Percentiles rank a stretch among this genome's conserved stretches.
Evolutionary conservation across 1,140 invertebrate genomes (phyloP).

Genomic region (Halotydeus destructor): DNA sequence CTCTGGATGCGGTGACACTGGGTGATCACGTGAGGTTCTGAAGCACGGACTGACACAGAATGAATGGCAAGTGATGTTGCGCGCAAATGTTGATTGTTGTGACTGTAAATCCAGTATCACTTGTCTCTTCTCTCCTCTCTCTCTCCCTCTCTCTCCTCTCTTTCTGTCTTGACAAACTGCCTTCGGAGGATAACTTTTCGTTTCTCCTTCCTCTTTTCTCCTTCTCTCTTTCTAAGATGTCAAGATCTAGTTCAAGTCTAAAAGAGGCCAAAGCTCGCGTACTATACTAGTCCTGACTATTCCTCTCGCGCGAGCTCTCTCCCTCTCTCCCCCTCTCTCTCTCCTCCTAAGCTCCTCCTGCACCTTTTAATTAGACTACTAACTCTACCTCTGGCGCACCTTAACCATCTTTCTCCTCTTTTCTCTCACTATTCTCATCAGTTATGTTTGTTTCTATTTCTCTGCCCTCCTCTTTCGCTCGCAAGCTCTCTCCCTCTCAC

Average conservation of each 20-base stretch:
- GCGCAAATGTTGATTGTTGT: not conserved
- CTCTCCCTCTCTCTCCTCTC: not conserved
- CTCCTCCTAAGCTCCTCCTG: no score
- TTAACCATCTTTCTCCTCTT: no score
- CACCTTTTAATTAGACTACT: no score
- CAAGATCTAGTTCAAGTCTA: no score
- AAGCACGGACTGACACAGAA: not conserved
- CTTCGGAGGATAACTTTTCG: no score
- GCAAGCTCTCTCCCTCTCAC: slow-evolving; percentile 19
- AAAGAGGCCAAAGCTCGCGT: no score
- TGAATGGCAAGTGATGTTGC: not conserved
- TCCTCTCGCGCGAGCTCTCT: no score
- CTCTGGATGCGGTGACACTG: no score
- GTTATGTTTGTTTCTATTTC: not conserved
- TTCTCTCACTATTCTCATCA: not conserved
- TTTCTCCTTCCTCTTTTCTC: not conserved
- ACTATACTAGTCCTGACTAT: no score
- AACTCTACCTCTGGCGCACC: no score
- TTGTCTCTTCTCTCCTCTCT: not conserved
- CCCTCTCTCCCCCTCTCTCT: no score
- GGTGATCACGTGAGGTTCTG: not conserved
- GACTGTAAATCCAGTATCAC: not conserved
- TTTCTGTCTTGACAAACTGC: no score
- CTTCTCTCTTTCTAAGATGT: not conserved
- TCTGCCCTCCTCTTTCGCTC: slow-evolving; percentile 16